Conservation (phyloP, 2,113 vertebrate species). For the Crotalus tigris region DNA sequence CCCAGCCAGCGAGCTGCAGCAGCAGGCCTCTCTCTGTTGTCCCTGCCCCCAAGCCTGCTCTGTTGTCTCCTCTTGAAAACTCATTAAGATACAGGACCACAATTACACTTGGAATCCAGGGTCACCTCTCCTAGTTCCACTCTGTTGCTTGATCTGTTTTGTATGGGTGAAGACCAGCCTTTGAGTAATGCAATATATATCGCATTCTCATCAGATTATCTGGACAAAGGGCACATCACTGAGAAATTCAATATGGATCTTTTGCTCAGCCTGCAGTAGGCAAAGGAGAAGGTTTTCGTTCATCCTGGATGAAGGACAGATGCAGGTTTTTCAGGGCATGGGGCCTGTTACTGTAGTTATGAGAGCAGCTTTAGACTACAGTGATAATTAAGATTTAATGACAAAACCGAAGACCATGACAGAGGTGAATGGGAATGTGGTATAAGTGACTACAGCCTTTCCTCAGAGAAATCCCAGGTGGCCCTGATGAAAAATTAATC, state of each 20-base stretch:
- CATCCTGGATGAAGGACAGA: not conserved
- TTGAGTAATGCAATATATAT: constrained; percentile 24
- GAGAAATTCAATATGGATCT: constrained; percentile 32
- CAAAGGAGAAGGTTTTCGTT: not conserved
- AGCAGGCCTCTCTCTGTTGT: constrained; percentile 50
- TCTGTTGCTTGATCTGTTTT: constrained; percentile 18
- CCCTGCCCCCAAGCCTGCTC: constrained; percentile 9
- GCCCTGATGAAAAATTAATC: not conserved
- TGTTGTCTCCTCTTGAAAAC: constrained; percentile 61
- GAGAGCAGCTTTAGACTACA: not conserved
- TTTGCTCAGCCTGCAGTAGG: constrained; percentile 37
- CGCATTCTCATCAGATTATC: not conserved
- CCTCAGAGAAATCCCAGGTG: not conserved
- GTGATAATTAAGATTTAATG: constrained; percentile 10
- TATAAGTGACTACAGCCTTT: constrained; percentile 5
- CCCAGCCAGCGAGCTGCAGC: constrained; percentile 37
- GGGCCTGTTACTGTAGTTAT: not conserved
- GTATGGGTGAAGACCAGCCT: constrained; percentile 38
- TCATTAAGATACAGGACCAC: constrained; percentile 68
- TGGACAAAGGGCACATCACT: constrained; percentile 12
- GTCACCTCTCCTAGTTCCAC: constrained; percentile 47
- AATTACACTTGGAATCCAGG: constrained; percentile 68
- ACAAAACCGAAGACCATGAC: not conserved
- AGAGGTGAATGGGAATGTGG: not conserved
- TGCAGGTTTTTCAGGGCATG: not conserved